Evolutionary conservation across 2,797 vertebrate species (phyloP), one percentile per base, ranked within the genome.

Genomic region (Poecile montanus): DNA sequence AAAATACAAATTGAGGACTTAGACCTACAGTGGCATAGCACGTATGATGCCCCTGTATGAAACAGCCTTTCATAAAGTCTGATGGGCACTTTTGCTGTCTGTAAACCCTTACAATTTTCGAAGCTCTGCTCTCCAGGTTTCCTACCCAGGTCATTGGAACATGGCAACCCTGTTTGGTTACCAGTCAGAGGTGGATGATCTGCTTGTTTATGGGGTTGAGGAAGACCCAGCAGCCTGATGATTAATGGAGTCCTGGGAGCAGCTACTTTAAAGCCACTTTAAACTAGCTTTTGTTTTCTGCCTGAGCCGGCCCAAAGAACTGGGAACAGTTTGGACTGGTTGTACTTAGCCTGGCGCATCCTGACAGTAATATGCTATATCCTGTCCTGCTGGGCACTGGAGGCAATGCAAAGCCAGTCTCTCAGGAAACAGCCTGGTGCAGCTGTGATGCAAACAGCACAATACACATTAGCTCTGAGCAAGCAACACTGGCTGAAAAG

Each of bases 21-120:
- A 32, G 74, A 44, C 32, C 6, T 56, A 10, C 32, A 60, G 38
- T 60, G 67, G 77, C 40, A 62, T 10, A 72, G 36, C 19, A 10
- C 0, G 4, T 63, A 13, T 11, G 38, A 60, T 58, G 22, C 29
- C 13, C 1, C 2, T 45, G 15, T 53, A 36, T 0, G 0, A 40
- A 66, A 56, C 25, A 36, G 32, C 45, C 34, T 74, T 91, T 51
- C 53, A 47, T 23, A 18, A 36, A 63, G 47, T 16, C 57, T 45
- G 62, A 40, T 11, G n/a, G 20, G n/a, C 11, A 7, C 25, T 83
- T 68, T 10, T 78, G n/a, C 56, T 90, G n/a, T 25, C 11, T 1
- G 2, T 22, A 62, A 45, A 57, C 10, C 29, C 16, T 12, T 5
- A 12, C 3, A 13, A 18, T n/a, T 87, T 51, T 30, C 36, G 78